A percentile compares a stretch with the other conserved stretches of the same genome.
These are phyloP conservation scores for Brachyrhaphis roseni DNA, from an alignment of 2,797 vertebrate species.

Conservation along the genomic window DNA sequence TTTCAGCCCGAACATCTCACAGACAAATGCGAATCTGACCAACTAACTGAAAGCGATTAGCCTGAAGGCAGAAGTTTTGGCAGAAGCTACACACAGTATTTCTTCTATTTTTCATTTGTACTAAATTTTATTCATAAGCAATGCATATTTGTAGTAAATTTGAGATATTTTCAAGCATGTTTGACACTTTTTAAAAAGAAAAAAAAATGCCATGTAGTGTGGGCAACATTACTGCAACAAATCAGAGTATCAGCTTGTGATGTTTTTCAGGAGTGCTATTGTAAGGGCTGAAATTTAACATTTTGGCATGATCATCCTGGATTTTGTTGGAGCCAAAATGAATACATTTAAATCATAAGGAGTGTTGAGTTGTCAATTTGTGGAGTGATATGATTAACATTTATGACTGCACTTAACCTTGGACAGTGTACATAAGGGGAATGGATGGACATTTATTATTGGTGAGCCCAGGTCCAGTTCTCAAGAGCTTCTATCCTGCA, in stretches of 20 bases:
- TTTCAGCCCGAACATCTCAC: conserved; percentile 29
- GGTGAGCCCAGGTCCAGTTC: not conserved
- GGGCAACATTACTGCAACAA: not conserved
- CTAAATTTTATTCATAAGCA: not conserved
- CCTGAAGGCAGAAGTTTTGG: not conserved
- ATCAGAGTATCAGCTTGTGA: not conserved
- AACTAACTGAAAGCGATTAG: not conserved
- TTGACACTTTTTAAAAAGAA: not conserved
- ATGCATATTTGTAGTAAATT: not conserved
- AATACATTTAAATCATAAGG: not conserved
- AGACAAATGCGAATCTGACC: conserved; percentile 29
- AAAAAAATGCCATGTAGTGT: not conserved
- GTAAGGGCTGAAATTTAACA: not conserved
- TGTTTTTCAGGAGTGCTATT: not conserved
- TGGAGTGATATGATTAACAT: not conserved
- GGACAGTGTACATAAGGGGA: not conserved
- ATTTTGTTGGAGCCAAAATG: not conserved
- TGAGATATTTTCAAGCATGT: not conserved
- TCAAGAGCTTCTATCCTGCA: not conserved
- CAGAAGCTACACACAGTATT: too few relatives aligned
- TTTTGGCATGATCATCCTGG: not conserved
- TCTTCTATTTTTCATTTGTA: not conserved
- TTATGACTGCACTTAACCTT: not conserved
- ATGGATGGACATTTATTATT: not conserved
- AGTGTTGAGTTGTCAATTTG: not conserved